Evolutionary conservation across 23 tunicate species (phyloP).

Genomic region (Halocynthia roretzi): DNA sequence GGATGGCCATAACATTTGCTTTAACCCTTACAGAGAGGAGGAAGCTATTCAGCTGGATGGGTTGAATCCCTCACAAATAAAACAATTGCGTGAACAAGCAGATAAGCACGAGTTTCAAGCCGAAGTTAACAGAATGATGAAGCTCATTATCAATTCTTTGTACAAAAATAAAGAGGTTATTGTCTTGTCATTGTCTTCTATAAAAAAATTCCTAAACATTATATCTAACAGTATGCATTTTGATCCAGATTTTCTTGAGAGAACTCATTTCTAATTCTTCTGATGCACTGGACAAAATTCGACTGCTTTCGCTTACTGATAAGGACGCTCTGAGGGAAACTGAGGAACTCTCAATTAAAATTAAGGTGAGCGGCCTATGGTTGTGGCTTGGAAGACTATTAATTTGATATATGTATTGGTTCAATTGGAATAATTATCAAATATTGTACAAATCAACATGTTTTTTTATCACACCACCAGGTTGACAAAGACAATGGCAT

Average conservation of each 20-base stretch:
- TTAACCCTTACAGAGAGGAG: conserved; percentile 52
- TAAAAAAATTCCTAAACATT: background rate
- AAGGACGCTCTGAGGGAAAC: conserved; percentile 56
- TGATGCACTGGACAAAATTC: conserved; percentile 98
- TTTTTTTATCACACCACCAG: conserved; percentile 9
- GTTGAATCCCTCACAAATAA: conserved; percentile 79
- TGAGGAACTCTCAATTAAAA: conserved; percentile 90
- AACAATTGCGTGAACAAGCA: conserved; percentile 89
- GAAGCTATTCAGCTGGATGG: conserved; percentile 97
- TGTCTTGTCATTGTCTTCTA: background rate
- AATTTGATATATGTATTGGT: background rate
- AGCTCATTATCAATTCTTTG: conserved; percentile 90
- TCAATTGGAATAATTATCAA: too few relatives aligned
- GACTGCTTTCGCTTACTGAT: conserved; percentile 84
- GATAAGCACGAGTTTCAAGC: conserved; percentile 95
- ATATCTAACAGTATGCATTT: background rate
- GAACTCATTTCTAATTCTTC: conserved; percentile 97
- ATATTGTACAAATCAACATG: too few relatives aligned
- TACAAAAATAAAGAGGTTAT: conserved; percentile 91
- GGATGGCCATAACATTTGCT: background rate
- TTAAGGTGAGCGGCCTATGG: conserved; percentile 37
- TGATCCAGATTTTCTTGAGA: conserved; percentile 84
- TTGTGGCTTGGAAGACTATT: background rate
- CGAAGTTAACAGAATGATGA: conserved; percentile 99
- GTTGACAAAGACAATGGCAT: conserved; percentile 94